A percentile compares a stretch with the other conserved stretches of the same genome.
Evolutionary conservation across 2,113 vertebrate genomes (phyloP).

Genomic region (Leptocoma aspasia): DNA sequence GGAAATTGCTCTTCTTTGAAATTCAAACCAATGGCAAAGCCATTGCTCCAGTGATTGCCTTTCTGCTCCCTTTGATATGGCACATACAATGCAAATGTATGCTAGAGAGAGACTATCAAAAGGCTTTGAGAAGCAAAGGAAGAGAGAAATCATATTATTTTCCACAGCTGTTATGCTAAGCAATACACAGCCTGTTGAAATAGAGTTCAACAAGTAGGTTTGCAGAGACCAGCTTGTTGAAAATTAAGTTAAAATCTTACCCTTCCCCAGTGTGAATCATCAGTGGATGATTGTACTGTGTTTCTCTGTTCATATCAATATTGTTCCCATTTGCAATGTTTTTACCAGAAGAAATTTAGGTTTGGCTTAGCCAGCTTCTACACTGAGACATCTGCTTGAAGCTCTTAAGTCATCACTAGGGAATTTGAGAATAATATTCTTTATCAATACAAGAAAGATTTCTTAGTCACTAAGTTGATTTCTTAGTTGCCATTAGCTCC

Average conservation of each 20-base stretch:
- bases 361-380: neutral
- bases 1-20: slow-evolving; percentile 1
- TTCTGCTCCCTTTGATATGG: neutral
- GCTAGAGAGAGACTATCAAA: neutral
- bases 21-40: neutral
- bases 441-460: neutral
- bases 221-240: neutral
- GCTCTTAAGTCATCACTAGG: neutral
- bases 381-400: neutral
- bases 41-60: neutral
- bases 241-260: neutral
- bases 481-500: neutral
- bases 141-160: neutral
- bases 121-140: neutral
- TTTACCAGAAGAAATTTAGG: neutral
- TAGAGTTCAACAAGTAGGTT: neutral
- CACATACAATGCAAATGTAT: neutral
- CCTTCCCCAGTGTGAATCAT: neutral
- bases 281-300: neutral
- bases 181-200: neutral
- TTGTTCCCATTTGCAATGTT: neutral
- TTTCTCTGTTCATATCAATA: neutral
- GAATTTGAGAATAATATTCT: neutral
- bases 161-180: neutral
- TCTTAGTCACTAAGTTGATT: neutral